Percentiles rank a stretch among this genome's conserved stretches.
These are phyloP conservation scores for Andrena bucephala DNA, from an alignment of 2,888 invertebrate species.

Conservation along the genomic window DNA sequence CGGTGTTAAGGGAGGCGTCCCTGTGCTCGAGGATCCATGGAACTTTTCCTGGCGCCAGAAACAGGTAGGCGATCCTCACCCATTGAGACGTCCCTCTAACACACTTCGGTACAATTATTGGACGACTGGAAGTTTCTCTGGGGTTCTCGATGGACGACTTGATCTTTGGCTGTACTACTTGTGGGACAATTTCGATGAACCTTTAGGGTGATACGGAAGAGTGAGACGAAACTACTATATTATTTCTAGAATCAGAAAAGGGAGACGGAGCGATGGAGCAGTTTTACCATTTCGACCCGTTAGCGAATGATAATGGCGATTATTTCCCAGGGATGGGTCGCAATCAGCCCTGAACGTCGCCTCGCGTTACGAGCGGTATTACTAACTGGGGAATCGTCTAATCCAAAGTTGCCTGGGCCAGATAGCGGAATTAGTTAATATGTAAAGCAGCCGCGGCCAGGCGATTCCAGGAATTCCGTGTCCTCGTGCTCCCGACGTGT, in stretches of 20 bases:
- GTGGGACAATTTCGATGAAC: too few species aligned
- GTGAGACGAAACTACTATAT: too few species aligned
- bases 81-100: neutral
- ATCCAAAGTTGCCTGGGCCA: conserved; percentile 67
- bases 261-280: neutral
- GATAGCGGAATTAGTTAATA: conserved; percentile 72
- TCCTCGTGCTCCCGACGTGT: conserved; percentile 46
- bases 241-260: neutral
- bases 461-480: conserved; percentile 64
- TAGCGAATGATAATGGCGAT: conserved; percentile 53
- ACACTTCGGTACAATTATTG: neutral
- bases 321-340: conserved; percentile 48
- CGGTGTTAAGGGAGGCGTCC: conserved; percentile 16
- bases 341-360: conserved; percentile 62
- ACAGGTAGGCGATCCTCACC: conserved; percentile 10
- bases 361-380: conserved; percentile 63
- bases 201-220: too few species aligned
- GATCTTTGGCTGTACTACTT: neutral
- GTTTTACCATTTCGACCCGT: conserved; percentile 42
- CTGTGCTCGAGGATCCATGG: conserved; percentile 8
- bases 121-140: neutral
- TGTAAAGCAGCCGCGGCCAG: conserved; percentile 66
- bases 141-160: neutral
- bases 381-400: conserved; percentile 72
- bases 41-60: conserved; percentile 6